Evolutionary conservation across 1,140 invertebrate species (phyloP).

Genomic region (Hyles euphorbiae): DNA sequence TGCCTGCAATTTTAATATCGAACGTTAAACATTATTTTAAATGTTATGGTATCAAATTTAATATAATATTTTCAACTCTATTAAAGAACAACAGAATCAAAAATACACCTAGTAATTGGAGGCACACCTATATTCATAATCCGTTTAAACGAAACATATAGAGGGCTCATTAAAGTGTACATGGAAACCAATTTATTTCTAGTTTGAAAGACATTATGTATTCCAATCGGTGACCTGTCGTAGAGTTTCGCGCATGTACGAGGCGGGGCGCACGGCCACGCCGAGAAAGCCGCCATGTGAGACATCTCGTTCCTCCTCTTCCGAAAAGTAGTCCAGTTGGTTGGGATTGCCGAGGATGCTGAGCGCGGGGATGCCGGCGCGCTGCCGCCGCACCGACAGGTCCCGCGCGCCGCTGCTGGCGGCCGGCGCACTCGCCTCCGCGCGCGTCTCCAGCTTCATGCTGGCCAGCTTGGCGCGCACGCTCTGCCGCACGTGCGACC

Average conservation of each 20-base stretch:
- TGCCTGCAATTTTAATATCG: constrained; percentile 38
- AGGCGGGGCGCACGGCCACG: constrained; percentile 63
- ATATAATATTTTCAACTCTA: no score
- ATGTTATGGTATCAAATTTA: no score
- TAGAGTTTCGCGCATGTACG: constrained; percentile 52
- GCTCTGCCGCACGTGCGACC: constrained; percentile 52
- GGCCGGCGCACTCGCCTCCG: constrained; percentile 15
- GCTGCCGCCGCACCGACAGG: constrained; percentile 40
- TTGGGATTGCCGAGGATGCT: constrained; percentile 78
- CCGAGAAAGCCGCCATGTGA: constrained; percentile 51
- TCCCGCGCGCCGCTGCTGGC: constrained; percentile 30
- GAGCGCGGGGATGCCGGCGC: constrained; percentile 39
- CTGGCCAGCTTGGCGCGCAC: constrained; percentile 45
- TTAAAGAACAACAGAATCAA: no score
- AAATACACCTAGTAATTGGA: no score
- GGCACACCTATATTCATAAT: no score
- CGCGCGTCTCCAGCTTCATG: background rate
- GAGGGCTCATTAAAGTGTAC: no score
- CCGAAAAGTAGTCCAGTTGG: constrained; percentile 80
- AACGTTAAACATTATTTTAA: background rate
- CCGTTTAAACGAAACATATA: no score
- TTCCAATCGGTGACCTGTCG: constrained; percentile 42
- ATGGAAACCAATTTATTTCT: no score
- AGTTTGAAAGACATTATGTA: no score
- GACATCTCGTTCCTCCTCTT: constrained; percentile 61